phyloP scores from a whole-genome alignment of 2,113 vertebrate genomes.

The Campylorhamphus procurvoides region DNA sequence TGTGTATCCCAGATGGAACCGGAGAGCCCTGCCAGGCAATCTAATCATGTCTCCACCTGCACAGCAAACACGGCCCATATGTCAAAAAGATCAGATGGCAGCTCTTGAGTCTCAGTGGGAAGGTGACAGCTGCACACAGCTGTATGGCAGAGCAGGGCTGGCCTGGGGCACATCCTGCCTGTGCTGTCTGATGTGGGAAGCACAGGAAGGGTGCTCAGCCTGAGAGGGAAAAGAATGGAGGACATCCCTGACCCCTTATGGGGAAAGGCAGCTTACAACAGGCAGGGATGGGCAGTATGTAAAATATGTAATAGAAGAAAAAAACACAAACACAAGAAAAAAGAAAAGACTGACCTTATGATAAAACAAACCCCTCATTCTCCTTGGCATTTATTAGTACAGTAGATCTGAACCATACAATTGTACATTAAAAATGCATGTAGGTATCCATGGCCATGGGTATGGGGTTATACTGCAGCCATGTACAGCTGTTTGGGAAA shows the following conservation, averaged over 20 bases:
- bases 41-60: background rate
- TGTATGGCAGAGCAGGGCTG: background rate
- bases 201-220: background rate
- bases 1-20: background rate
- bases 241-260: too few species aligned
- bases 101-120: background rate
- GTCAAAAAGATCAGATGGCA: background rate
- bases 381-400: background rate
- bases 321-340: too few species aligned
- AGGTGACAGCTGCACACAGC: background rate
- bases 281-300: background rate
- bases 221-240: background rate
- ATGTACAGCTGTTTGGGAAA: background rate
- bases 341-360: background rate
- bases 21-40: background rate
- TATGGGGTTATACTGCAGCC: background rate
- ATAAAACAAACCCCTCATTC: background rate
- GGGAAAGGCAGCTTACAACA: background rate
- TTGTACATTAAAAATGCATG: background rate
- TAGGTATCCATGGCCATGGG: fast-evolving
- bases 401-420: background rate
- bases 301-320: background rate
- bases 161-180: background rate
- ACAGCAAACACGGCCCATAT: fast-evolving
- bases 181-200: background rate